Base-by-base conservation (phyloP, 2,888 invertebrate species). In the Chymomyza caudatula region DNA sequence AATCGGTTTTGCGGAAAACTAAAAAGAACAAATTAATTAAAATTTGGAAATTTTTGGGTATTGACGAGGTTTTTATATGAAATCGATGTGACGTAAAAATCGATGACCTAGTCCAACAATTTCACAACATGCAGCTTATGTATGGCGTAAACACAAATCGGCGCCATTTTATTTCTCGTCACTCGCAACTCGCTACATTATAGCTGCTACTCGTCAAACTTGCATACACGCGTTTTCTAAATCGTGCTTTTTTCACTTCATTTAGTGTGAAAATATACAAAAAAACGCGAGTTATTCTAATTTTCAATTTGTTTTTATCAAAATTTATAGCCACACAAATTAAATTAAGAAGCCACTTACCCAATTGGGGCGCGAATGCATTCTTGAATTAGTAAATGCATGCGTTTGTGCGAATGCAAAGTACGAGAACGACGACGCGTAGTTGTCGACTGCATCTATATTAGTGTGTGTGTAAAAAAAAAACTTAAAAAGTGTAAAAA, bases 191-290 rank as follows among this genome's bases (percentile, higher is more conserved):
- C 74, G 77, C 4, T 60, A 2, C n/a, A 54, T 52, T 65, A 73
- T 64, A 55, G 67, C n/a, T 47, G n/a, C 73, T 62, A 82, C 71
- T 82, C 83, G 77, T 66, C 60, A 60, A 64, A 49, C 65, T 70
- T 70, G 72, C 75, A 77, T 75, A 83, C 84, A 81, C 78, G 78
- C 78, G 76, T 79, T 78, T 81, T 81, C 70, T 67, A 53, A 79
- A 81, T 81, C 85, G 78, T 84, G 82, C 78, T 81, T 81, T 77
- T 79, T 84, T 71, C 74, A 63, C 65, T 84, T 78, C 75, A 78
- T 75, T 75, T 77, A 69, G 73, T 81, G 64, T 51, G 51, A 51
- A 51, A 51, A 51, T 51, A 51, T 51, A 61, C 63, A 68, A 67
- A 71, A 11, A 37, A 37, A 37, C 11, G 1, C n/a, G n/a, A n/a